Evolutionary conservation across 2,797 vertebrate genomes (phyloP).

Genomic region (Sebastolobus altivelis): DNA sequence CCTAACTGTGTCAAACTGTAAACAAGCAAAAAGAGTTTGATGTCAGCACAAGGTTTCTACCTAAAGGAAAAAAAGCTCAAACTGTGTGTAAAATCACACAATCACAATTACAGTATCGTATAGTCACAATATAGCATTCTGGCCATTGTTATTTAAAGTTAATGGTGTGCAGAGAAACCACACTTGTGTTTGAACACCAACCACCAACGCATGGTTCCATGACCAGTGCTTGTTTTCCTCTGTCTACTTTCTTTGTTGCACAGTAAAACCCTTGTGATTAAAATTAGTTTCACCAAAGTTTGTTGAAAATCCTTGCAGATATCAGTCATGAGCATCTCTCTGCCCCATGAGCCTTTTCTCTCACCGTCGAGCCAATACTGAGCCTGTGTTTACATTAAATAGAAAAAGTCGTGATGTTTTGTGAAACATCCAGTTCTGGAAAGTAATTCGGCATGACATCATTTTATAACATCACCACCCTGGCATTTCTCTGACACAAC

Average conservation of each 20-base stretch:
- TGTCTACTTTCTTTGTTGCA: not conserved
- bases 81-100: not conserved
- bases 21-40: not conserved
- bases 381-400: not conserved
- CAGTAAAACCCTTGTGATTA: not conserved
- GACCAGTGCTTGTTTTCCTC: not conserved
- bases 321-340: not conserved
- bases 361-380: not conserved
- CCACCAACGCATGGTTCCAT: not conserved
- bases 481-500: conserved; percentile 17
- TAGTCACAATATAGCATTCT: not conserved
- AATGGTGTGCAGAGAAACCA: not conserved
- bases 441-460: not conserved
- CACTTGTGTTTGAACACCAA: not conserved
- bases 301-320: not conserved
- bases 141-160: conserved; percentile 4
- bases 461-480: conserved; percentile 1
- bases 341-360: not conserved
- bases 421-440: not conserved
- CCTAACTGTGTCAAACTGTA: not conserved
- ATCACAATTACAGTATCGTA: not conserved
- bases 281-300: not conserved
- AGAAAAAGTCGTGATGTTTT: not conserved
- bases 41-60: not conserved
- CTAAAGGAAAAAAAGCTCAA: not conserved